Base-by-base conservation (phyloP, 1,140 invertebrate species). In the Aphis gossypii region DNA sequence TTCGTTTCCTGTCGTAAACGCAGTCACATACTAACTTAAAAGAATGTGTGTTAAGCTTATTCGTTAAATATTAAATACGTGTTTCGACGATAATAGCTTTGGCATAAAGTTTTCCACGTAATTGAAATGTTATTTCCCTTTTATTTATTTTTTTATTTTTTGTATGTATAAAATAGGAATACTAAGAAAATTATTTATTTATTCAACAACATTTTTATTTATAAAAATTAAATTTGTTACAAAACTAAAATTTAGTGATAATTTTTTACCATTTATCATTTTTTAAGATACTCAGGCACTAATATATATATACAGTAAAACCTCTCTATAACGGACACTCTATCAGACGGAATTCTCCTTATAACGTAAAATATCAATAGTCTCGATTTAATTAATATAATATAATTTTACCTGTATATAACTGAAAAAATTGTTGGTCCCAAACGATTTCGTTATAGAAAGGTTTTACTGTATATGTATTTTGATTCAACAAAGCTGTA, bases 41-140 rank as follows among this genome's bases (percentile, higher is more conserved):
- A 86, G 35, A 11, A 68, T 86, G 21, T 21, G 9, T 25, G n/a
- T 25, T 89, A 41, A 56, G 48, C 38, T 89, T 89, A 23, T 30
- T 35, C 20, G 18, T 89, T 89, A 54, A n/a, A 89, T 89, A 89
- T 89, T 56, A 89, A 89, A 89, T 56, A 89, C n/a, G 46, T 51
- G 46, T 88, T 51, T 88, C 20, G 8, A 88, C 46, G 48, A 51
- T 54, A 89, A 89, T 38, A 89, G 46, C 35, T 89, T 89, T 54
- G 30, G 35, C 35, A 48, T 89, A 89, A 56, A 89, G n/a, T 89
- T 54, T 56, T 89, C 9, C 44, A 25, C 51, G 38, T 54, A 89
- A 56, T 56, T 89, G n/a, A 41, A 89, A 54, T 38, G 87, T 46
- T 48, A 88, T 88, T 88, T n/a, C 30, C 0, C 7, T 14, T 35